Base-by-base conservation (phyloP, 2,113 vertebrate genomes). In the Barbus barbus region DNA sequence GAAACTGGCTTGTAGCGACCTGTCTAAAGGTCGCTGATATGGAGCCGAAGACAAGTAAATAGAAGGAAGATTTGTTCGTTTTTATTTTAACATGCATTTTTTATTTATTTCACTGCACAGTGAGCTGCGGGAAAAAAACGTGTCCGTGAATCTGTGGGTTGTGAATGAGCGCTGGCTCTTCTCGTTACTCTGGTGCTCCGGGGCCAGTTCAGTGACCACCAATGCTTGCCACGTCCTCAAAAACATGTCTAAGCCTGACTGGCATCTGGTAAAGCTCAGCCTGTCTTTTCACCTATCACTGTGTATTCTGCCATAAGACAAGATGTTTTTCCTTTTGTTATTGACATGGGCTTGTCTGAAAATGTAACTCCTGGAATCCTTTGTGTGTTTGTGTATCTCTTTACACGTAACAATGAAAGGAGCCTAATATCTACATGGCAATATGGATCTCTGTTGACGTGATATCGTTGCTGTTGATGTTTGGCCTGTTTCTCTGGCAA, bases 161-260 rank as follows among this genome's bases (percentile, higher is more conserved):
- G 97, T 99, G 83, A 98, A 99, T 83, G 91, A 97, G 74, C 93
- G 93, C 16, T 99, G 98, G 98, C 95, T 99, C 44, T 99, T 97
- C 90, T 99, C 98, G 0, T 88, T 98, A 88, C 89, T 97, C 60
- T 99, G 98, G 98, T 99, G 98, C 77, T 92, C 96, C 8, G 97
- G 97, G 16, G 96, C 92, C 60, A 94, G 90, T 82, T 99, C 98
- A 0, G 97, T 99, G 81, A 99, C 98, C 90, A 98, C 98, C 90
- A 98, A 99, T 0, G 93, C 95, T 88, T 98, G 97, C 89, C 96
- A 97, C 86, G 90, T 95, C 82, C 91, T 99, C 3, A 94, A 94
- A 83, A 89, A 95, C 79, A 94, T 98, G 93, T 22, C 75, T 4
- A 14, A 4, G 13, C 98, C 98, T 1, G 75, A 95, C 86, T 98